These are phyloP conservation scores for Mythimna lalbum DNA, from an alignment of 2,888 invertebrate genomes.

Conservation along the genomic window DNA sequence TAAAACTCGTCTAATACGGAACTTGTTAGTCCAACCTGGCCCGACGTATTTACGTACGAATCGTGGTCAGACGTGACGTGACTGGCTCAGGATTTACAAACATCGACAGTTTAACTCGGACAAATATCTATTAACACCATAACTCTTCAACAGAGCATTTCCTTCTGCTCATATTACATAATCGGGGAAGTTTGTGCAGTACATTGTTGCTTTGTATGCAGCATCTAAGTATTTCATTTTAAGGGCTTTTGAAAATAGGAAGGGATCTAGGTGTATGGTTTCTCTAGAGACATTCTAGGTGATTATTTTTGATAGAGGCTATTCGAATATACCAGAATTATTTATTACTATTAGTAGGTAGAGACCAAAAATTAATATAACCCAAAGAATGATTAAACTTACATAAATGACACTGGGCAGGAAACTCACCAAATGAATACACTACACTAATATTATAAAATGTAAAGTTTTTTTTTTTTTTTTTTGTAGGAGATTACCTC, in stretches of 20 bases:
- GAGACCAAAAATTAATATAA: neutral
- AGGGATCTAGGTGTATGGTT: neutral
- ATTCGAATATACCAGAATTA: neutral
- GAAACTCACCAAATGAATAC: neutral
- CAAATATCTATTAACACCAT: constrained; percentile 56
- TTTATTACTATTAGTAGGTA: too few species aligned
- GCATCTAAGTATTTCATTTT: constrained; percentile 11
- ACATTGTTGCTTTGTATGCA: constrained; percentile 13
- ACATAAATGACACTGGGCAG: neutral
- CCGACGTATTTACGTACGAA: constrained; percentile 55
- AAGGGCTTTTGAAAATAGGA: neutral
- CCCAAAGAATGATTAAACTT: too few species aligned
- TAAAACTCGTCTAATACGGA: constrained; percentile 36
- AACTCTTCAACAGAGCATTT: constrained; percentile 42
- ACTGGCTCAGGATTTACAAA: constrained; percentile 41
- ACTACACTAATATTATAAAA: too few species aligned
- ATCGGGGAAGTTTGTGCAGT: constrained; percentile 33
- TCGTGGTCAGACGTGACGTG: constrained; percentile 41
- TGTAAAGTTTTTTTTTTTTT: too few species aligned
- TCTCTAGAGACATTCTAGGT: neutral
- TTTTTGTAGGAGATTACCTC: too few species aligned
- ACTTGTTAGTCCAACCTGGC: constrained; percentile 50
- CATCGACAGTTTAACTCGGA: constrained; percentile 48
- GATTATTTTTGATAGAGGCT: neutral
- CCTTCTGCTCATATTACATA: constrained; percentile 50